phyloP scores from a whole-genome alignment of 2,888 invertebrate species.

The Ophraella communa region DNA sequence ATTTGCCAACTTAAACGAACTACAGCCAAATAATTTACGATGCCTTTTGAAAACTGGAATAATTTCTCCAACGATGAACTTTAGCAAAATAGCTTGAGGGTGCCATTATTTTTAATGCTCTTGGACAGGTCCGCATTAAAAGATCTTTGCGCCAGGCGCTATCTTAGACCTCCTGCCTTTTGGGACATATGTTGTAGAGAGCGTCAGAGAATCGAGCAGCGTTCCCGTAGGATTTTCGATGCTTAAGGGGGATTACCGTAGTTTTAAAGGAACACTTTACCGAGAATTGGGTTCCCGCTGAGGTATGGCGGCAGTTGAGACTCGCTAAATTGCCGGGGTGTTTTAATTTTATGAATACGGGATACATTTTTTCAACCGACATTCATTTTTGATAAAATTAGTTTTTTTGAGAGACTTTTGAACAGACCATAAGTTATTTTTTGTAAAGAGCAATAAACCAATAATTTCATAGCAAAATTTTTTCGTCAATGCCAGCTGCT shows the following conservation, averaged over 20 bases:
- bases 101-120: constrained; percentile 23
- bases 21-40: constrained; percentile 4
- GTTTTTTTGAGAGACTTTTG: too few relatives aligned
- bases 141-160: constrained; percentile 14
- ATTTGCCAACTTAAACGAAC: neutral
- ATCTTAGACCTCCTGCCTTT: constrained; percentile 22
- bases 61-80: constrained; percentile 19
- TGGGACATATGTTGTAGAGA: constrained; percentile 23
- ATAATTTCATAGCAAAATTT: too few relatives aligned
- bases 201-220: constrained; percentile 23
- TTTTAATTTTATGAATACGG: constrained; percentile 22
- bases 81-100: constrained; percentile 16
- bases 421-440: too few relatives aligned
- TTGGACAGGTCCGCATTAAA: constrained; percentile 21
- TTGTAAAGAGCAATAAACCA: too few relatives aligned
- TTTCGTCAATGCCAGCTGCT: too few relatives aligned
- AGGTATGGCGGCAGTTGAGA: constrained; percentile 13
- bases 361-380: neutral
- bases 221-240: constrained; percentile 24
- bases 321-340: constrained; percentile 9
- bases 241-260: constrained; percentile 28
- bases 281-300: constrained; percentile 21
- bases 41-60: constrained; percentile 5
- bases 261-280: constrained; percentile 24
- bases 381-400: too few relatives aligned